Evolutionary conservation across 2,113 vertebrate species (phyloP).

Genomic region (Apodemus sylvaticus): DNA sequence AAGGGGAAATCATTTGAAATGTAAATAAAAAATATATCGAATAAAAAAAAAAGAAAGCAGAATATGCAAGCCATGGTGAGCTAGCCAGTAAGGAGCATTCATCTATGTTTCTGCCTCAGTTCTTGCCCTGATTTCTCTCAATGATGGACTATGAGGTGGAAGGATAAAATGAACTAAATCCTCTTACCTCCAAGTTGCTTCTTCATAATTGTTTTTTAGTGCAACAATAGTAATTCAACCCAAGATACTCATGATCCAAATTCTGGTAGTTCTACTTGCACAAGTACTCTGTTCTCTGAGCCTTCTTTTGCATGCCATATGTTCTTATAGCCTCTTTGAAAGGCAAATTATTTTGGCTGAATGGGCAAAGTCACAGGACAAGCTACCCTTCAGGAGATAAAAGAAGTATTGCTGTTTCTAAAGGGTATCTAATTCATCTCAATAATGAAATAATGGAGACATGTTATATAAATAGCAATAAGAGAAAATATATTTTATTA

Average conservation of each 20-base stretch:
- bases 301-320: not conserved
- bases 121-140: not conserved
- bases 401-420: conserved; percentile 22
- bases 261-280: not conserved
- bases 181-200: not conserved
- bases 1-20: no score
- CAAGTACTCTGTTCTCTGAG: not conserved
- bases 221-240: not conserved
- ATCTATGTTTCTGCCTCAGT: not conserved
- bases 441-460: conserved; percentile 1
- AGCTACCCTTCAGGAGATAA: not conserved
- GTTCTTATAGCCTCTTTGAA: conserved; percentile 10
- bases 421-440: not conserved
- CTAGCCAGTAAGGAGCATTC: not conserved
- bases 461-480: not conserved
- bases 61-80: not conserved
- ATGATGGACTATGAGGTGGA: not conserved
- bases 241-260: not conserved
- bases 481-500: conserved; percentile 42
- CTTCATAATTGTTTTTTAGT: not conserved
- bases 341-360: conserved; percentile 30
- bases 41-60: no score
- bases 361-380: not conserved
- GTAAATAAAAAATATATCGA: no score
- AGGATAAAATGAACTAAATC: not conserved